Evolutionary conservation across 2,113 vertebrate species (phyloP).

Genomic region (Sinocyclocheilus rhinocerous): DNA sequence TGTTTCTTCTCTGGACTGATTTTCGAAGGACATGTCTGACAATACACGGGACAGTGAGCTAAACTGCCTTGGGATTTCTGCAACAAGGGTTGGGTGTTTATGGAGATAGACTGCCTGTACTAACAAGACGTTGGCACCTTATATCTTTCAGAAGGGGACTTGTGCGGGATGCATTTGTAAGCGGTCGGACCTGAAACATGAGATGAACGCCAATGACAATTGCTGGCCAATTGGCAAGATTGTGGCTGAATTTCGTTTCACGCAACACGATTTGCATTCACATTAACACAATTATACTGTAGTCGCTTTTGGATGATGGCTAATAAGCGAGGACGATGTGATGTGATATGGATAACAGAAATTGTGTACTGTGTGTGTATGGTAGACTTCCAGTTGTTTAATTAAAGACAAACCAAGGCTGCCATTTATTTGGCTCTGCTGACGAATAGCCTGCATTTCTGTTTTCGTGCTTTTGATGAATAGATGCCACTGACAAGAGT

Average conservation of each 20-base stretch:
- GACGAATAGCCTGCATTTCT: constrained; percentile 9
- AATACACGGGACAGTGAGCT: background rate
- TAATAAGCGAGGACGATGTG: background rate
- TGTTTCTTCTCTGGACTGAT: constrained; percentile 13
- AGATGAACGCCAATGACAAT: constrained; percentile 22
- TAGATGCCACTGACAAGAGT: background rate
- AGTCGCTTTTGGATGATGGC: background rate
- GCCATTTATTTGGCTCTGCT: constrained; percentile 1
- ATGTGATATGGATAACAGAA: background rate
- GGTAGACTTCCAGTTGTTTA: background rate
- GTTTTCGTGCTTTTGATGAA: constrained; percentile 3
- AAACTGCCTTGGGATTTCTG: constrained; percentile 26
- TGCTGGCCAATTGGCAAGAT: constrained; percentile 6
- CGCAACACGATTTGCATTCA: background rate
- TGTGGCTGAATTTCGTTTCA: constrained; percentile 12
- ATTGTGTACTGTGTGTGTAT: background rate
- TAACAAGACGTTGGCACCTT: constrained; percentile 18
- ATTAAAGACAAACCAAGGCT: background rate
- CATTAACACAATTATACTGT: background rate
- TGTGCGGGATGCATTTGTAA: constrained; percentile 13
- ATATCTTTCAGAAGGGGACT: constrained; percentile 3
- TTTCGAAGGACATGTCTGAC: constrained; percentile 10
- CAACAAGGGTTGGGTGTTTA: constrained; percentile 28
- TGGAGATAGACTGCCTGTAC: constrained; percentile 13
- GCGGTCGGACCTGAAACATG: background rate